Evolutionary conservation across 2,888 invertebrate genomes (phyloP).

Genomic region (Limnephilus auricula): DNA sequence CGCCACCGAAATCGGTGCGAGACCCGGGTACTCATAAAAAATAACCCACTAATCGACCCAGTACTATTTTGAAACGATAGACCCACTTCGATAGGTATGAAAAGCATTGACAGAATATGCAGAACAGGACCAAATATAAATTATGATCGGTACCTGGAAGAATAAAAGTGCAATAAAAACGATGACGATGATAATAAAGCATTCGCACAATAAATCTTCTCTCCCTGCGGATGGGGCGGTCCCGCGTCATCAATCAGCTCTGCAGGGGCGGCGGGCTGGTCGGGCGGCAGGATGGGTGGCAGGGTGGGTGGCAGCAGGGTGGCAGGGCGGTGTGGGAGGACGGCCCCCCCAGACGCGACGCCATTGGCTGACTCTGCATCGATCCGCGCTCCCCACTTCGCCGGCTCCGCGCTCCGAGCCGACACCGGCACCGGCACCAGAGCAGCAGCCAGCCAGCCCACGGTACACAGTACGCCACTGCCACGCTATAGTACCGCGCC

Average conservation of each 20-base stretch:
- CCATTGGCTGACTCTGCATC: conserved; percentile 73
- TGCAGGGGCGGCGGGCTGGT: conserved; percentile 68
- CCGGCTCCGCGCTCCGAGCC: background rate
- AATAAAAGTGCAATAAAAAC: conserved; percentile 28
- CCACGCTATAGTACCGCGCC: background rate
- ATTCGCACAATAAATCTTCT: conserved; percentile 49
- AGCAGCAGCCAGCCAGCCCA: background rate
- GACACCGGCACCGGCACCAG: no score
- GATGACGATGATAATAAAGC: conserved; percentile 52
- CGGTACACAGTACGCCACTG: conserved; percentile 3
- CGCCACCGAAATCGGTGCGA: no score
- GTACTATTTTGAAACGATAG: background rate
- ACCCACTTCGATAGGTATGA: background rate
- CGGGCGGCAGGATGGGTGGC: conserved; percentile 68
- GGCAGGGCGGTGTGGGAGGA: conserved; percentile 71
- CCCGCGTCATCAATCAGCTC: conserved; percentile 70
- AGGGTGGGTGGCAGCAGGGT: conserved; percentile 70
- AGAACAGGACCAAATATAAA: background rate
- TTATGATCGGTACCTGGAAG: background rate
- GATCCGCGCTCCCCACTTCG: conserved; percentile 51
- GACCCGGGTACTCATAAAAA: no score
- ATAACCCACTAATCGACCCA: no score
- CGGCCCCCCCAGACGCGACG: conserved; percentile 69
- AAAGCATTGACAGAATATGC: background rate
- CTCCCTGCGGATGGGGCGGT: conserved; percentile 70